phyloP scores from a whole-genome alignment of 92 coral and sea anemone genomes.

The Palythoa grandiflora region DNA sequence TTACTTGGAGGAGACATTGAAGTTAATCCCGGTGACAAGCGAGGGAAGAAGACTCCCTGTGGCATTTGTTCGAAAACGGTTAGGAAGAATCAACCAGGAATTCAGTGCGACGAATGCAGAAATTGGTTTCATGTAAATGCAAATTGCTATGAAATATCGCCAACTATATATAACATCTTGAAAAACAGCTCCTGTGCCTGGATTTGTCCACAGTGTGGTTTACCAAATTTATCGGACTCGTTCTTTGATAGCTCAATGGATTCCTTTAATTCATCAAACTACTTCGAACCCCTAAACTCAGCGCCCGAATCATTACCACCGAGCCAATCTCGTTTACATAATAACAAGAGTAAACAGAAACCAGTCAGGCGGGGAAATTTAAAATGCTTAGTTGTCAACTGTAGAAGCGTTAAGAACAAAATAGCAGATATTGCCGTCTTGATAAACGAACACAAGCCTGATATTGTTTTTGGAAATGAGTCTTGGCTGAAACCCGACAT shows the following conservation, averaged over 20 bases:
- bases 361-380: background rate
- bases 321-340: background rate
- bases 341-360: background rate
- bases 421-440: constrained; percentile 26
- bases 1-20: constrained; percentile 67
- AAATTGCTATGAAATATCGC: constrained; percentile 62
- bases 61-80: constrained; percentile 64
- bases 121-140: constrained; percentile 60
- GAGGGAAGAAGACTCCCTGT: constrained; percentile 58
- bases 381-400: constrained; percentile 4
- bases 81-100: constrained; percentile 64
- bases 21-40: constrained; percentile 58
- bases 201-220: constrained; percentile 59
- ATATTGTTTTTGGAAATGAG: constrained; percentile 24
- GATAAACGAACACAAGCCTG: constrained; percentile 27
- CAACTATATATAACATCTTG: constrained; percentile 44
- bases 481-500: constrained; percentile 23
- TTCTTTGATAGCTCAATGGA: constrained; percentile 50
- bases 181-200: constrained; percentile 61
- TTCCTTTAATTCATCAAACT: constrained; percentile 17
- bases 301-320: background rate
- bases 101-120: constrained; percentile 66
- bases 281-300: background rate
- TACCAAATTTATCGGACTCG: constrained; percentile 36
- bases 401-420: constrained; percentile 25